Evolutionary conservation across 2,888 invertebrate genomes (phyloP), one percentile per base, ranked within the genome.

Genomic region (Standfussiana lucernea): DNA sequence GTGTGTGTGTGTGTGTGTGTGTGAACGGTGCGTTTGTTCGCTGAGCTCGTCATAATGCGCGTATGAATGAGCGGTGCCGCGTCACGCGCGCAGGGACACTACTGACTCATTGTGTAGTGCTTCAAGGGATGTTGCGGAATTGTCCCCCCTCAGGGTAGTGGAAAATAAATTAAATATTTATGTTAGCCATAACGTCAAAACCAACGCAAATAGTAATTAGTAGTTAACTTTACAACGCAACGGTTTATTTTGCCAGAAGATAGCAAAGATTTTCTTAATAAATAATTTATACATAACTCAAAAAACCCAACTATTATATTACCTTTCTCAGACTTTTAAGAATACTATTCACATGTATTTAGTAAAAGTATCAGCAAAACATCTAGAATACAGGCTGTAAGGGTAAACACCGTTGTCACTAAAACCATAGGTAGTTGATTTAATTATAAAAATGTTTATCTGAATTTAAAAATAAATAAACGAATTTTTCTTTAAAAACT

Each of bases 51-150:
- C n/a, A n/a, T 82, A 79, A 82, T 72, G 42, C 72, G 50, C 28
- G 37, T 67, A 53, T 67, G 56, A 59, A 75, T 72, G 72, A 45
- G 83, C 72, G 72, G 74, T 70, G 79, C 18, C 56, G 72, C 18
- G 15, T 15, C 42, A 42, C 40, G 70, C 32, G 62, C 18, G 3
- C n/a, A n/a, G 35, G 3, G 18, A 6, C 11, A 35, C 13, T 32
- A 21, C 61, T 32, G 28, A 10, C 10, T 4, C 35, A 35, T 35
- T 61, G 61, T 61, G 1, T 10, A 21, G 21, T 8, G 1, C 18
- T 18, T 8, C 59, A 7, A 59, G 8, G 3, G 1, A 59, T 8
- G 11, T 3, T 37, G 15, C 15, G 15, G 2, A 37, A 37, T 18
- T 24, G 11, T 18, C n/a, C n/a, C 67, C 35, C n/a, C 21, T 13